Conservation (phyloP, 2,797 vertebrate species). For the Cryptoblepharus egeriae region DNA sequence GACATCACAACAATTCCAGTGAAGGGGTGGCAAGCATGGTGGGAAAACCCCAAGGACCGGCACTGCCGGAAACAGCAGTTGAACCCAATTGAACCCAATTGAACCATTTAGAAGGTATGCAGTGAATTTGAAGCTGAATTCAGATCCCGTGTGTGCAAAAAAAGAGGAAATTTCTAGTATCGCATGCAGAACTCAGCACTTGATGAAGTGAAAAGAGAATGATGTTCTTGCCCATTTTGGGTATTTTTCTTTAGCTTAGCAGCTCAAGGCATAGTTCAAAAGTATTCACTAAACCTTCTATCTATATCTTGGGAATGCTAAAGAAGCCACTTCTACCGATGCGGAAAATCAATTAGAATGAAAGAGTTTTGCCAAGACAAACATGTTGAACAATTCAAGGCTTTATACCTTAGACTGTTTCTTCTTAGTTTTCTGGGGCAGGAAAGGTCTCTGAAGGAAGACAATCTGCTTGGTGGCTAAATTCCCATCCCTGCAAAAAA, state of each 20-base stretch:
- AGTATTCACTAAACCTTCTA: background rate
- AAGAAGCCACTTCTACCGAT: constrained; percentile 42
- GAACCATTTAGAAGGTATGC: background rate
- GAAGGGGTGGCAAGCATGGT: no score
- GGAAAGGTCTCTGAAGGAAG: constrained; percentile 95
- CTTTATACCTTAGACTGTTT: constrained; percentile 91
- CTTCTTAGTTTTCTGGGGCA: constrained; percentile 89
- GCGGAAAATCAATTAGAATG: constrained; percentile 46
- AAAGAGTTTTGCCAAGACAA: constrained; percentile 48
- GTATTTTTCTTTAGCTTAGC: constrained; percentile 23
- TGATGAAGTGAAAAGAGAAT: background rate
- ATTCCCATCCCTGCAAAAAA: constrained; percentile 86
- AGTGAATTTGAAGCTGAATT: background rate
- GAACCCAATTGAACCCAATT: background rate
- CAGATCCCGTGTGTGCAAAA: background rate
- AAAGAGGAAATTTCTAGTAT: background rate
- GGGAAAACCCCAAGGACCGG: no score
- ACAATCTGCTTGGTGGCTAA: constrained; percentile 97
- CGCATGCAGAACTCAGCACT: background rate
- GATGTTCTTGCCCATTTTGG: constrained; percentile 7
- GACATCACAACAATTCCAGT: no score
- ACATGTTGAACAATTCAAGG: constrained; percentile 53
- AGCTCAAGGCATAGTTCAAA: constrained; percentile 35
- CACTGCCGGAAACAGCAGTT: no score
- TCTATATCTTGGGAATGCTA: constrained; percentile 23